Percentiles rank a stretch among this genome's conserved stretches.
phyloP scores from a whole-genome alignment of 2,888 invertebrate genomes.

The Synanthedon formicaeformis region DNA sequence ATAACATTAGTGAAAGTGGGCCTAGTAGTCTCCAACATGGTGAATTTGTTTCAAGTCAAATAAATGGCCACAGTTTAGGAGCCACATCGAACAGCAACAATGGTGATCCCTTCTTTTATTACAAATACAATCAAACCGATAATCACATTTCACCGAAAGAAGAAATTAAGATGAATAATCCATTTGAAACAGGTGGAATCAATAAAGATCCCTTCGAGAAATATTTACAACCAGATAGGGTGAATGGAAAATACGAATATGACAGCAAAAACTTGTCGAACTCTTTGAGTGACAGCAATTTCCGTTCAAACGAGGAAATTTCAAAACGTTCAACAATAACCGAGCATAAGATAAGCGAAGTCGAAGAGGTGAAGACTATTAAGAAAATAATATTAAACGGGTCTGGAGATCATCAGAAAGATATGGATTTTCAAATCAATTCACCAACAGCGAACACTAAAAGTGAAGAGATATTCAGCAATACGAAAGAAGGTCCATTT shows the following conservation, averaged over 20 bases:
- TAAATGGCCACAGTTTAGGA: slow-evolving; percentile 27
- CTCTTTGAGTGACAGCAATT: slow-evolving; percentile 48
- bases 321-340: slow-evolving; percentile 47
- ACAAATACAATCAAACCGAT: slow-evolving; percentile 21
- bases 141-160: slow-evolving; percentile 31
- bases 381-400: slow-evolving; percentile 58
- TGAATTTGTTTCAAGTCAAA: slow-evolving; percentile 21
- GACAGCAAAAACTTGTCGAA: slow-evolving; percentile 32
- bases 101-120: slow-evolving; percentile 22
- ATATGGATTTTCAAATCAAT: background rate
- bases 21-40: slow-evolving; percentile 33
- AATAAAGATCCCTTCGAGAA: slow-evolving; percentile 48
- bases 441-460: background rate
- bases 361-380: slow-evolving; percentile 62
- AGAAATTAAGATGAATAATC: slow-evolving; percentile 31
- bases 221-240: slow-evolving; percentile 32
- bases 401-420: slow-evolving; percentile 15
- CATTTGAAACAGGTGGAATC: slow-evolving; percentile 40
- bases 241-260: slow-evolving; percentile 30
- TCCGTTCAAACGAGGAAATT: slow-evolving; percentile 44
- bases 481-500: no score
- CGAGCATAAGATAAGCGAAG: slow-evolving; percentile 54
- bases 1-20: slow-evolving; percentile 29
- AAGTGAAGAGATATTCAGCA: no score
- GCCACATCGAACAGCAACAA: slow-evolving; percentile 18